Conservation (phyloP, 2,888 invertebrate species). For the Nyleta sp. region DNA sequence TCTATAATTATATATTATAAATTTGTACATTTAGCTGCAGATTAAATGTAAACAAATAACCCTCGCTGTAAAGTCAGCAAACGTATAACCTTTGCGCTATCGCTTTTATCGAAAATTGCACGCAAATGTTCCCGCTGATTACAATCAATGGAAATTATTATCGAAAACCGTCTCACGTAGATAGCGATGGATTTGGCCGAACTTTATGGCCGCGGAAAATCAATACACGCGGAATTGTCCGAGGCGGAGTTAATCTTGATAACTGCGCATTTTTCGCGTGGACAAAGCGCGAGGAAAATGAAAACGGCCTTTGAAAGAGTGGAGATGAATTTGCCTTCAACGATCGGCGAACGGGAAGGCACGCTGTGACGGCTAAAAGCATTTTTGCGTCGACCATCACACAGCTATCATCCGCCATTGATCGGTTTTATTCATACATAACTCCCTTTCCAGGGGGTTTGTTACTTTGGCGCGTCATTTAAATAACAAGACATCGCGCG, state of each 20-base stretch:
- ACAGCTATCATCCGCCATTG: slow-evolving; percentile 78
- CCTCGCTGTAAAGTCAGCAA: too few species aligned
- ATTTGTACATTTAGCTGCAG: too few species aligned
- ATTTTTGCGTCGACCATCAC: slow-evolving; percentile 81
- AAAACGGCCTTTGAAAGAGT: slow-evolving; percentile 33
- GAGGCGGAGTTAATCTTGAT: slow-evolving; percentile 17
- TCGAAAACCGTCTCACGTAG: too few species aligned
- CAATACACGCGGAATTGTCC: background rate
- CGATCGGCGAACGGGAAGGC: slow-evolving; percentile 64
- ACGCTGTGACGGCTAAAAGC: slow-evolving; percentile 80
- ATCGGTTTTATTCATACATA: slow-evolving; percentile 78
- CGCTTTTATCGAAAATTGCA: too few species aligned
- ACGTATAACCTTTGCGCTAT: too few species aligned
- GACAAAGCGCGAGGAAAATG: slow-evolving; percentile 41
- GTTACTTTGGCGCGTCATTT: slow-evolving; percentile 33
- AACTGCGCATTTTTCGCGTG: slow-evolving; percentile 17
- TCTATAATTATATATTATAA: too few species aligned
- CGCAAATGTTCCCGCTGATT: too few species aligned
- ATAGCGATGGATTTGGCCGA: background rate
- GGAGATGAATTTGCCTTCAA: slow-evolving; percentile 65
- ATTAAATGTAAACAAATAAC: too few species aligned
- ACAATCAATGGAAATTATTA: too few species aligned
- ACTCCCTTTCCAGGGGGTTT: slow-evolving; percentile 67
- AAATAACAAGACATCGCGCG: slow-evolving; percentile 38
- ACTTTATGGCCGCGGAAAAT: background rate